Evolutionary conservation across 2,888 invertebrate genomes (phyloP).

Genomic region (Drosophila kanekoi): DNA sequence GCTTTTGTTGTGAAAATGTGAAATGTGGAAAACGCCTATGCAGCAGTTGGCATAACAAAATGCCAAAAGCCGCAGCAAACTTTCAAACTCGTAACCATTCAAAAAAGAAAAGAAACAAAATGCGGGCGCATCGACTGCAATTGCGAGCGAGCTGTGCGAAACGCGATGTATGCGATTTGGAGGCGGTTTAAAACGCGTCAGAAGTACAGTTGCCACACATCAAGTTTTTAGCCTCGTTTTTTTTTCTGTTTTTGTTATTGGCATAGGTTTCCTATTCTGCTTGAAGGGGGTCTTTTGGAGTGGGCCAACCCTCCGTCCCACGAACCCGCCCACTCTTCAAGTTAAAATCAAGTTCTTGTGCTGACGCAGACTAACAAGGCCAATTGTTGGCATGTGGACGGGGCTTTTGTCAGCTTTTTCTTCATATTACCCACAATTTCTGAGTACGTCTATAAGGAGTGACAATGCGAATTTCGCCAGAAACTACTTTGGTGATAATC

Average conservation of each 20-base stretch:
- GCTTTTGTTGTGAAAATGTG: constrained; percentile 29
- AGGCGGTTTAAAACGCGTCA: constrained; percentile 60
- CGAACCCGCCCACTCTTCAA: neutral
- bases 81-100: constrained; percentile 55
- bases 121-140: constrained; percentile 50
- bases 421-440: constrained; percentile 23
- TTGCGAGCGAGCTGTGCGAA: constrained; percentile 32
- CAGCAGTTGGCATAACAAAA: constrained; percentile 31
- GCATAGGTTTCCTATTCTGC: constrained; percentile 28
- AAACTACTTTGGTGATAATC: neutral
- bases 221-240: constrained; percentile 23
- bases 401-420: constrained; percentile 31
- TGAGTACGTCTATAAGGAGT: constrained; percentile 18
- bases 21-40: constrained; percentile 27
- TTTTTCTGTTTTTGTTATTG: constrained; percentile 15
- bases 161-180: constrained; percentile 40
- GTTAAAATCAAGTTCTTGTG: constrained; percentile 39
- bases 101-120: constrained; percentile 21
- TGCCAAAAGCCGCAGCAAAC: constrained; percentile 56
- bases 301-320: constrained; percentile 2
- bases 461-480: constrained; percentile 31
- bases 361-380: constrained; percentile 50
- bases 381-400: constrained; percentile 57
- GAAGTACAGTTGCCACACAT: constrained; percentile 64
- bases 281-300: constrained; percentile 17